A percentile compares a stretch with the other conserved stretches of the same genome.
Evolutionary conservation across 2,888 invertebrate genomes (phyloP).

Genomic region (Drosophila mettleri): DNA sequence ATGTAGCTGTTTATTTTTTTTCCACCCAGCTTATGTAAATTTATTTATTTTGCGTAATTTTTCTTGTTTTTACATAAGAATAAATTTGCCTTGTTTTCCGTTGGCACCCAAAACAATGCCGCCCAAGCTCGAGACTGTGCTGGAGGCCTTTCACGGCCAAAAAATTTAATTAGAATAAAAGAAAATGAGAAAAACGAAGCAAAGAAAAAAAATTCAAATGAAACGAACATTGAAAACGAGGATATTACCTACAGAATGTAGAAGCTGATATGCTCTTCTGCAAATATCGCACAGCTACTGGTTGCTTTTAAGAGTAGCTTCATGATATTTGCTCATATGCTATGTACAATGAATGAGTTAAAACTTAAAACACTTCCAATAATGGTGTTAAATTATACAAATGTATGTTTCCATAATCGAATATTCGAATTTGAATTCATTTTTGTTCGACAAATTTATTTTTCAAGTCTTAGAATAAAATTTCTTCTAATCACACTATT

Average conservation of each 20-base stretch:
- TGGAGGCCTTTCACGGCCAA: conserved; percentile 40
- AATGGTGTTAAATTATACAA: background rate
- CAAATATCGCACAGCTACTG: fast-evolving
- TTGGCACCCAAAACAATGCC: conserved; percentile 35
- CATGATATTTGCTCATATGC: background rate
- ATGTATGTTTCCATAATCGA: too few relatives aligned
- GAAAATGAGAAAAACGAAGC: conserved; percentile 55
- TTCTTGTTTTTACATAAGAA: conserved; percentile 80
- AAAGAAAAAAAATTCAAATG: conserved; percentile 55
- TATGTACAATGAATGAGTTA: background rate
- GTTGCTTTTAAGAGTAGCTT: too few relatives aligned
- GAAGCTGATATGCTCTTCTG: conserved; percentile 9
- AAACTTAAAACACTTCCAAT: background rate
- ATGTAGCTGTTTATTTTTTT: conserved; percentile 58
- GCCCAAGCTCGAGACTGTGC: conserved; percentile 31
- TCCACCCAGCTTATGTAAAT: conserved; percentile 78
- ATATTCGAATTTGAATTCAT: too few relatives aligned
- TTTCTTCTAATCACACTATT: too few relatives aligned
- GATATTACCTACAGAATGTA: background rate
- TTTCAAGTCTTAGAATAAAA: too few relatives aligned
- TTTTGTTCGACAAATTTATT: too few relatives aligned
- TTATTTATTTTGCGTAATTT: conserved; percentile 83
- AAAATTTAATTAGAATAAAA: conserved; percentile 81
- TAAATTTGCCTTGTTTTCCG: conserved; percentile 69
- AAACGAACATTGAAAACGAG: conserved; percentile 34